phyloP scores from a whole-genome alignment of 2,888 invertebrate species.

The Erynnis tages region DNA sequence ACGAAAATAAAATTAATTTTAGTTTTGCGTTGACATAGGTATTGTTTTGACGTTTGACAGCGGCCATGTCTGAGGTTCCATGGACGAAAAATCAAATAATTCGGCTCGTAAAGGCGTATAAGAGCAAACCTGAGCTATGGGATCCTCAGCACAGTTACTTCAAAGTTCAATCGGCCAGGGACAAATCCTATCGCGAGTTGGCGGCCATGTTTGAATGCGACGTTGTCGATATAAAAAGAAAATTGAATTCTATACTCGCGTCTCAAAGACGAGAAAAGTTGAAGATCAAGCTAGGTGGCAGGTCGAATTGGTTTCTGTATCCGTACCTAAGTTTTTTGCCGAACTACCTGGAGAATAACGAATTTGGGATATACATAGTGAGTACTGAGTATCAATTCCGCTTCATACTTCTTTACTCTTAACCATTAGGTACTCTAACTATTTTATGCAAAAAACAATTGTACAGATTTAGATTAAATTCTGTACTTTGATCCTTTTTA shows the following conservation, averaged over 20 bases:
- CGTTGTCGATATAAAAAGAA: conserved; percentile 60
- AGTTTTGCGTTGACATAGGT: not conserved
- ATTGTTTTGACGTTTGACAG: not conserved
- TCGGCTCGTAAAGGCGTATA: conserved; percentile 55
- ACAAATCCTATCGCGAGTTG: conserved; percentile 60
- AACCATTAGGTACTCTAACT: too few species aligned
- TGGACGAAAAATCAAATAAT: conserved; percentile 61
- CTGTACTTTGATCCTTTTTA: too few species aligned
- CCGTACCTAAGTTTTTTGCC: conserved; percentile 58
- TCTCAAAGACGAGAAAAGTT: conserved; percentile 66
- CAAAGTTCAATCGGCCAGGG: conserved; percentile 55
- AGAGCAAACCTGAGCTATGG: conserved; percentile 56
- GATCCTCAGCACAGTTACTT: conserved; percentile 51
- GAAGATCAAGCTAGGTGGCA: conserved; percentile 55
- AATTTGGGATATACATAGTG: not conserved
- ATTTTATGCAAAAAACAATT: too few species aligned
- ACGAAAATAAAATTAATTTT: too few species aligned
- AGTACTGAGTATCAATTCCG: not conserved
- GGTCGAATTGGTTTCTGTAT: conserved; percentile 65
- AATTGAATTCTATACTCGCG: conserved; percentile 68
- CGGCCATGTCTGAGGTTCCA: conserved; percentile 50
- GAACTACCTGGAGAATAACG: conserved; percentile 46
- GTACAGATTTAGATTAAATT: too few species aligned
- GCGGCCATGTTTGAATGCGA: conserved; percentile 60
- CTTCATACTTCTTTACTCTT: not conserved